phyloP scores from a whole-genome alignment of 1,140 invertebrate genomes.

The Brachionus rubens region DNA sequence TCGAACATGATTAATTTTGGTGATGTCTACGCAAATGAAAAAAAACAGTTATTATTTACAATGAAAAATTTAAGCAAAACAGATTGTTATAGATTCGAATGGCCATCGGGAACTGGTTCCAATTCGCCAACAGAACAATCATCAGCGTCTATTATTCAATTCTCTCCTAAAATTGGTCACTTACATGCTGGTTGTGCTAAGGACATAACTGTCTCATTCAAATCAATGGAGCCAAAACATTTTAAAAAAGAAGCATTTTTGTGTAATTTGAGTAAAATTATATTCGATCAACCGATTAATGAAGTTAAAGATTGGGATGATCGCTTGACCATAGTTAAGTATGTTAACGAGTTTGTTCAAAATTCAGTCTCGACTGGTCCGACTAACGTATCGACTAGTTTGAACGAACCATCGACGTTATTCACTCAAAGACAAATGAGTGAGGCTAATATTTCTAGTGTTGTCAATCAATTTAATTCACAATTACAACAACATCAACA shows the following conservation, averaged over 20 bases:
- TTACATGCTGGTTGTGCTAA: slow-evolving; percentile 50
- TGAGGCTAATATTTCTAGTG: background rate
- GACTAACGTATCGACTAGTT: background rate
- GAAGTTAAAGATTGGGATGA: slow-evolving; percentile 60
- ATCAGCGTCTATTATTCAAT: background rate
- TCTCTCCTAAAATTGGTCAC: slow-evolving; percentile 46
- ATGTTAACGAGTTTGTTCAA: slow-evolving; percentile 52
- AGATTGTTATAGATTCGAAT: slow-evolving; percentile 52
- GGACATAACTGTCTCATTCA: slow-evolving; percentile 58
- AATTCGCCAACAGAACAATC: background rate
- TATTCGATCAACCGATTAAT: slow-evolving; percentile 56
- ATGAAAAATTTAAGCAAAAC: slow-evolving; percentile 58
- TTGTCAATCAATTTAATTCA: background rate
- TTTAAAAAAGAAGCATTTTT: slow-evolving; percentile 51
- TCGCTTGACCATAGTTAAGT: slow-evolving; percentile 56
- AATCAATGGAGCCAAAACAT: slow-evolving; percentile 51
- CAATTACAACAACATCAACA: too few relatives aligned
- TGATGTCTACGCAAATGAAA: slow-evolving; percentile 57
- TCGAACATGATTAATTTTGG: slow-evolving; percentile 59
- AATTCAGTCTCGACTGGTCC: background rate
- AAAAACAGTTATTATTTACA: slow-evolving; percentile 53
- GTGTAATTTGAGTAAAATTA: slow-evolving; percentile 57
- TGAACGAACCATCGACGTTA: background rate
- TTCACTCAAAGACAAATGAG: slow-evolving; percentile 32
- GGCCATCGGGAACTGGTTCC: slow-evolving; percentile 3